phyloP scores from a whole-genome alignment of 30 jellyfish, hydroid and myxozoan species.

The Cassiopea andromeda region DNA sequence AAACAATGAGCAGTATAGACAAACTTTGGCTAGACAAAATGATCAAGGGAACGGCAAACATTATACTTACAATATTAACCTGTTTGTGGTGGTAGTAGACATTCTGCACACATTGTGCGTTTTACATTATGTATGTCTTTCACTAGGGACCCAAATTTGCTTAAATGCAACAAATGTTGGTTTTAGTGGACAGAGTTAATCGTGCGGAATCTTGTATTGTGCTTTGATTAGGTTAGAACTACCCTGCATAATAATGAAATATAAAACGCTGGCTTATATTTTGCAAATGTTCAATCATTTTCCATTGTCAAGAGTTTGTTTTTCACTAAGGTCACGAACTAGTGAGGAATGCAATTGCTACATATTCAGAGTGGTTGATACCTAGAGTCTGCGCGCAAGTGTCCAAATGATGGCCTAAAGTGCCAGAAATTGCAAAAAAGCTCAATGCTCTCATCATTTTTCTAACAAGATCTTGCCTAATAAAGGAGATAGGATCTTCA shows the following conservation, averaged over 20 bases:
- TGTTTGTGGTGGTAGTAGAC: conserved; percentile 9
- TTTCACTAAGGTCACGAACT: too few species aligned
- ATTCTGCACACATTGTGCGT: background rate
- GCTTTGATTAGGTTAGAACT: background rate
- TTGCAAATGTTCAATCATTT: background rate
- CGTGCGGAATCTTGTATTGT: background rate
- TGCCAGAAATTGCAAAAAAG: too few species aligned
- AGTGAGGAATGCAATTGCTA: too few species aligned
- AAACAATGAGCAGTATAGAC: conserved; percentile 23
- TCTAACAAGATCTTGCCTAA: too few species aligned
- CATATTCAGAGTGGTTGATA: too few species aligned
- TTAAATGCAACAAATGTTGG: conserved; percentile 17
- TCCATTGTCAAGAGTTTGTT: too few species aligned
- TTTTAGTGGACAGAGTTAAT: background rate
- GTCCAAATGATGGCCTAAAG: too few species aligned
- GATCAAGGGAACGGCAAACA: conserved; percentile 13
- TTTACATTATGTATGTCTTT: background rate
- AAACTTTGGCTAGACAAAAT: conserved; percentile 45
- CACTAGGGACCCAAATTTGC: background rate
- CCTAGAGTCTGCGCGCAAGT: too few species aligned
- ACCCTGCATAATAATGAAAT: background rate
- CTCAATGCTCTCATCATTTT: too few species aligned
- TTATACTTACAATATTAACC: conserved; percentile 4
- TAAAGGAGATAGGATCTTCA: too few species aligned
- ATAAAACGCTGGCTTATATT: background rate